A percentile compares a stretch with the other conserved stretches of the same genome.
Conservation (phyloP, 2,113 vertebrate genomes). For the Corythornis cristatus region DNA sequence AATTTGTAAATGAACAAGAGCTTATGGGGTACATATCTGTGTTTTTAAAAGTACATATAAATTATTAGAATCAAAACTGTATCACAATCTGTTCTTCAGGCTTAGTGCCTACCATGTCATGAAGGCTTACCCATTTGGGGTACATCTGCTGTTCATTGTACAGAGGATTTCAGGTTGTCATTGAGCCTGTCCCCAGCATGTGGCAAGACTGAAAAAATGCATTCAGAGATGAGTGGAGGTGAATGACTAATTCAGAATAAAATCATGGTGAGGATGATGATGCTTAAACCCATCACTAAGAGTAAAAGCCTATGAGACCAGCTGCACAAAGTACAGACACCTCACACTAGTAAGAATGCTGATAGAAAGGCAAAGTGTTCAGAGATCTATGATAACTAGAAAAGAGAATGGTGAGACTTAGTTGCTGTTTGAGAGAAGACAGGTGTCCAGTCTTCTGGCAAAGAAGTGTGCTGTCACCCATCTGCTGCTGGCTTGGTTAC, state of each 20-base stretch:
- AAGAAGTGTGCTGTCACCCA: rapidly evolving
- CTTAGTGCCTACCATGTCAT: neutral
- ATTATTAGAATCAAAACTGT: neutral
- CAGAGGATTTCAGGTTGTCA: neutral
- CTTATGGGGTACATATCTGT: neutral
- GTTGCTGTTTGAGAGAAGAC: neutral
- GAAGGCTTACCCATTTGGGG: neutral
- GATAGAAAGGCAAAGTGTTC: neutral
- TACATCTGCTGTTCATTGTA: neutral
- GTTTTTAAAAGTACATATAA: neutral
- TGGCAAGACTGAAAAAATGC: neutral
- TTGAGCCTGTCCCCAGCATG: rapidly evolving
- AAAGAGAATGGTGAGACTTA: neutral
- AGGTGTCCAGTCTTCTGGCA: neutral
- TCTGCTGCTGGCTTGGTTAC: neutral
- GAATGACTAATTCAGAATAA: rapidly evolving
- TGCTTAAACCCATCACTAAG: neutral
- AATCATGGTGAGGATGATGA: neutral
- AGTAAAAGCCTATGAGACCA: neutral
- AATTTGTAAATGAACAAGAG: neutral
- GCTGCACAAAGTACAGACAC: neutral
- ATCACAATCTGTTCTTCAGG: neutral
- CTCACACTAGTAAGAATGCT: neutral
- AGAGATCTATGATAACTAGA: neutral
- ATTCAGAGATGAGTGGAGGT: neutral